Percentiles rank a stretch among this genome's conserved stretches.
phyloP scores from a whole-genome alignment of 35 echinoderm and acorn worm species.

The Eucidaris tribuloides region DNA sequence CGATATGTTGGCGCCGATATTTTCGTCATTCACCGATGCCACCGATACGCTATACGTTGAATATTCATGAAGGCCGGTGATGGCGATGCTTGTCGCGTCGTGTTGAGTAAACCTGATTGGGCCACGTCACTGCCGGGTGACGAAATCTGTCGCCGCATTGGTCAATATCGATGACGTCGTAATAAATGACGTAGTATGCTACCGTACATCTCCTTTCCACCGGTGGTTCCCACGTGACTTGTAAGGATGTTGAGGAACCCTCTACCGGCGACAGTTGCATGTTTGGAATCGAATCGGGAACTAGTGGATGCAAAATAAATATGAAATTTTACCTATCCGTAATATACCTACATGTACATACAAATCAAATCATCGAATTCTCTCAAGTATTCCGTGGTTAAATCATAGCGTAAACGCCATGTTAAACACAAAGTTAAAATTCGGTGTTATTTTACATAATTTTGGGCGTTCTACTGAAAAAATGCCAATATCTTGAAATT shows the following conservation, averaged over 20 bases:
- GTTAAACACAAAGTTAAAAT: too few species aligned
- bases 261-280: neutral
- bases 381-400: too few species aligned
- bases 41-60: neutral
- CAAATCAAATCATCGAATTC: too few species aligned
- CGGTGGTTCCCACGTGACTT: neutral
- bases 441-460: too few species aligned
- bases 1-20: neutral
- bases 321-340: too few species aligned
- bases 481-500: too few species aligned
- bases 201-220: neutral
- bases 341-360: too few species aligned
- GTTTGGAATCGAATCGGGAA: neutral
- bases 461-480: too few species aligned
- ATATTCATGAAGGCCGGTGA: neutral
- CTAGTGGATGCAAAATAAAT: too few species aligned
- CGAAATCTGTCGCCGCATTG: neutral
- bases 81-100: neutral
- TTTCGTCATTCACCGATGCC: neutral
- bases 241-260: neutral
- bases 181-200: neutral
- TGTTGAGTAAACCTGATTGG: conserved; percentile 3
- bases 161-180: neutral
- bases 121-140: neutral
- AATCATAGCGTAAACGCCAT: too few species aligned